Percentiles rank a stretch among this genome's conserved stretches.
phyloP scores from a whole-genome alignment of 2,888 invertebrate species.

The Hanleya hanleyi region DNA sequence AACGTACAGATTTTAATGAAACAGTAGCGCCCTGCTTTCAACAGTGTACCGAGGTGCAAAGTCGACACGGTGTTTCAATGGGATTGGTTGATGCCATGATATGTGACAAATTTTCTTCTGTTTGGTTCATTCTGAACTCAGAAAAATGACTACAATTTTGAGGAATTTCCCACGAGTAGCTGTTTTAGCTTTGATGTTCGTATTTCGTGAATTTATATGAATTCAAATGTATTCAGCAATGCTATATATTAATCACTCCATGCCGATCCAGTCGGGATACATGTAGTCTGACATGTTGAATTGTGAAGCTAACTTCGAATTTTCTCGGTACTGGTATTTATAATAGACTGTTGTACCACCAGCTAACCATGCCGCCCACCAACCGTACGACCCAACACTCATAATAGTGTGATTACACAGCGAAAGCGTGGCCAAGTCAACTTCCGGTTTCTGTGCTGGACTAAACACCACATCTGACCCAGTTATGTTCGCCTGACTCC shows the following conservation, averaged over 20 bases:
- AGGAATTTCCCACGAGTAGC: no score
- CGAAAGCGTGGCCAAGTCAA: slow-evolving; percentile 46
- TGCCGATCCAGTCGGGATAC: background rate
- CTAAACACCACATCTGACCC: slow-evolving; percentile 32
- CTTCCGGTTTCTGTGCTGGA: slow-evolving; percentile 27
- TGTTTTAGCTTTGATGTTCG: no score
- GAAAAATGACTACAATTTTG: no score
- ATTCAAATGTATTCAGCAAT: background rate
- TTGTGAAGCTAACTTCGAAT: no score
- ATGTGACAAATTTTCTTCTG: no score
- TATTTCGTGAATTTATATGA: no score
- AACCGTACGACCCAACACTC: slow-evolving; percentile 51
- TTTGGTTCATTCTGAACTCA: no score
- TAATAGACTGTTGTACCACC: slow-evolving; percentile 34
- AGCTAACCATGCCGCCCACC: slow-evolving; percentile 30
- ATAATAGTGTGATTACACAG: slow-evolving; percentile 50
- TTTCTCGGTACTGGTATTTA: background rate
- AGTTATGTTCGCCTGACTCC: slow-evolving; percentile 36
- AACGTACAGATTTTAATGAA: no score
- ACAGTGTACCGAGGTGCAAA: no score
- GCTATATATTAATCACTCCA: background rate
- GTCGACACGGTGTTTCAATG: no score
- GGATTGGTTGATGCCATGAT: no score
- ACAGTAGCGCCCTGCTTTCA: no score
- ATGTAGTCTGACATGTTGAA: background rate